Base-by-base conservation (phyloP, 2,113 vertebrate genomes). In the Aphyosemion australe region DNA sequence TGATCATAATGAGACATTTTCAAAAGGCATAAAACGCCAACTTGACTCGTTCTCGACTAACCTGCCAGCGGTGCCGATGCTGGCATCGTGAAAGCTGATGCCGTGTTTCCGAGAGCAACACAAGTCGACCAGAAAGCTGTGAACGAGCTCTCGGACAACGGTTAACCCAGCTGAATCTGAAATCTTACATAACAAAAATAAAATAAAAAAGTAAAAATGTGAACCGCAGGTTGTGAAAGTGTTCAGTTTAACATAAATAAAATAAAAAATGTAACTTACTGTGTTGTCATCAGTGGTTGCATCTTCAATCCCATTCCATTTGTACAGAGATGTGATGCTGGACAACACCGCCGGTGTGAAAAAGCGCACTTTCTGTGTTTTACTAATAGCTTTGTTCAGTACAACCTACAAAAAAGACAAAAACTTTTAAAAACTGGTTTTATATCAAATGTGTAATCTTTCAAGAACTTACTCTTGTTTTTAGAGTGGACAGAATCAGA, bases 351-450 rank as follows among this genome's bases (percentile, higher is more conserved):
- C 90, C 0, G 93, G 87, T 0, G 92, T 94, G 64, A 99, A 99
- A 80, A 99, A 97, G 0, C 91, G 95, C 15, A 99, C 93, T 68
- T 98, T 99, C 91, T 98, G 96, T 0, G 97, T 98, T 84, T 99
- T 99, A 43, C 86, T 98, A 55, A 99, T 76, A 1, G 57, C 91
- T 78, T 93, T 96, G 84, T 95, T 97, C 59, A 93, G 90, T 58
- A 99, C 85, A 19, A 99, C 94, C 97, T 99, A 77, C 19, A 81
- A 65, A 71, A 71, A 32, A 3, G 47, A 6, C 0, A 37, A 37
- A 37, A 37, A 37, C 34, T 5, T 37, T 37, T 37, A 26, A 10
- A 0, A 20, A 13, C 13, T 60, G 0, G 31, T 18, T 26, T 26
- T 26, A 26, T 4, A 26, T 26, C 10, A 5, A 55, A 52, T 14